These are phyloP conservation scores for Empis stercorea DNA, from an alignment of 2,888 invertebrate species.

Conservation along the genomic window DNA sequence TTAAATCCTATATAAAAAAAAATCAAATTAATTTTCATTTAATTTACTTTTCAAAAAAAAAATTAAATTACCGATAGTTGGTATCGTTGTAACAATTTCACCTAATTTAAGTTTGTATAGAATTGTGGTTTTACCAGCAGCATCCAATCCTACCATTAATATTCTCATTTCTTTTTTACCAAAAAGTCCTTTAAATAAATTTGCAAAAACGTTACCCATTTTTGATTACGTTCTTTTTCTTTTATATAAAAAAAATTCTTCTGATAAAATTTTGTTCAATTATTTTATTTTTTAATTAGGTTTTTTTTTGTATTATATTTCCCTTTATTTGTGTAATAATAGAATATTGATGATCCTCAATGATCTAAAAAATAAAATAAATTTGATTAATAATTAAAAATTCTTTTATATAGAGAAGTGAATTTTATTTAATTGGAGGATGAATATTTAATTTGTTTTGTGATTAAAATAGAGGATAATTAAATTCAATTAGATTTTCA, in stretches of 20 bases:
- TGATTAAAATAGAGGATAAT: too few relatives aligned
- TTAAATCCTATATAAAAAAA: constrained; percentile 39
- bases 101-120: constrained; percentile 25
- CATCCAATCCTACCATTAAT: constrained; percentile 27
- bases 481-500: too few relatives aligned
- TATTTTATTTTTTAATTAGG: too few relatives aligned
- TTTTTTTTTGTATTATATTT: too few relatives aligned
- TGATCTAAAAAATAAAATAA: too few relatives aligned
- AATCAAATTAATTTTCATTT: too few relatives aligned
- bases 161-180: constrained; percentile 22
- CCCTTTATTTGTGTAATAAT: too few relatives aligned
- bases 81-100: constrained; percentile 21
- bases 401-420: too few relatives aligned
- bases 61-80: constrained; percentile 21
- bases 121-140: constrained; percentile 29
- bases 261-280: not conserved
- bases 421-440: too few relatives aligned
- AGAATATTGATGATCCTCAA: not conserved
- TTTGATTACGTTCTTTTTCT: not conserved
- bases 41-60: not conserved
- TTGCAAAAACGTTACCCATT: not conserved
- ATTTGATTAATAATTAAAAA: too few relatives aligned
- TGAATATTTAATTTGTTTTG: too few relatives aligned
- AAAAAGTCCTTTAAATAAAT: constrained; percentile 11
- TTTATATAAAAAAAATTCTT: not conserved